Base-by-base conservation (phyloP, 37 sponge, comb jelly and placozoan genomes). In the Bolinopsis microptera region DNA sequence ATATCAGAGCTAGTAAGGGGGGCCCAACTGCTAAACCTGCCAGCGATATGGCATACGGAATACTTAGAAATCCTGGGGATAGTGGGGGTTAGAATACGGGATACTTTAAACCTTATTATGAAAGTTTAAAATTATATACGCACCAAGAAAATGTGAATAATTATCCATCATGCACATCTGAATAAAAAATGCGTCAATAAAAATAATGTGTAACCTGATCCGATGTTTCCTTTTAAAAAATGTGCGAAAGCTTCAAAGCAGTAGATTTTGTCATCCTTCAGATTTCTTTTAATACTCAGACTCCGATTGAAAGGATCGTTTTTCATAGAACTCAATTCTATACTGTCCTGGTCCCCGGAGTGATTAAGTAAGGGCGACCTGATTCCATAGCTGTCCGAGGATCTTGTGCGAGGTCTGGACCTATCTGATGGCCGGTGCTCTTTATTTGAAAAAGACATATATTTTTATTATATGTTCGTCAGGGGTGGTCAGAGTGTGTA, bases 171-270 rank as follows among this genome's bases (percentile, higher is more conserved):
- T n/a, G n/a, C n/a, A n/a, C n/a, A n/a, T n/a, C n/a, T n/a, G n/a
- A n/a, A n/a, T n/a, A n/a, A n/a, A n/a, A n/a, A n/a, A n/a, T n/a
- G n/a, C n/a, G n/a, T n/a, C n/a, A n/a, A n/a, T n/a, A n/a, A n/a
- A n/a, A n/a, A n/a, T n/a, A n/a, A 23, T 24, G 5, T n/a, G 75
- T n/a, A 72, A 72, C 75, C 75, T 72, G 75, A 28, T 28, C 98
- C 98, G 83, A 97, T 94, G 82, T 98, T 98, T 18, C 96, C 96
- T 72, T 98, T 98, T 36, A 98, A 8, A 31, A 98, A 32, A 82
- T 96, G 96, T 33, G 95, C 83, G 31, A 95, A 93, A 22, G 96
- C 95, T 75, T 97, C 95, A 41, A 93, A 76, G 94, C 94, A 74
- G 96, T 96, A 92, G 0, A 95, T 70, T 74, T 93, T 35, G 0